Conservation (phyloP, 2,888 invertebrate species). For the Marronus borbonicus region DNA sequence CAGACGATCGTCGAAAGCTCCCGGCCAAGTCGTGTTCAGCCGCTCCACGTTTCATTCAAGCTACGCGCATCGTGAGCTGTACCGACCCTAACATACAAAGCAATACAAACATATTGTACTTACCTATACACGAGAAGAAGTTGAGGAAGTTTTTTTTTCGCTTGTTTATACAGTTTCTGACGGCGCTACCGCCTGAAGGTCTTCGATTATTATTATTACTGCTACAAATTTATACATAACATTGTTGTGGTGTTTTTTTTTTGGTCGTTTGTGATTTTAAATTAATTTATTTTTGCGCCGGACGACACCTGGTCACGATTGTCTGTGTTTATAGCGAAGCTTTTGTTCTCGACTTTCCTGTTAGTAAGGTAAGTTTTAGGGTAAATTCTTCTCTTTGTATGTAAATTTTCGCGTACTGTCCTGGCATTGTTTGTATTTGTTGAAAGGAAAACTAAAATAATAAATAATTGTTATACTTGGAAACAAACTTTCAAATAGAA, state of each 20-base stretch:
- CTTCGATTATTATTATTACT: constrained; percentile 17
- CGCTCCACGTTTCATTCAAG: constrained; percentile 49
- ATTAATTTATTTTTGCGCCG: constrained; percentile 13
- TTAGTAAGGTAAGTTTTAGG: constrained; percentile 11
- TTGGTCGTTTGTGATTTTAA: constrained; percentile 21
- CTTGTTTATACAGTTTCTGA: constrained; percentile 18
- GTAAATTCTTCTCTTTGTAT: too few relatives aligned
- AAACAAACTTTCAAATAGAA: too few relatives aligned
- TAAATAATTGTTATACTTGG: too few relatives aligned
- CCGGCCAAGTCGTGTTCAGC: constrained; percentile 33
- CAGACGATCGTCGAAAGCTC: constrained; percentile 40
- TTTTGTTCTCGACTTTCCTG: not conserved
- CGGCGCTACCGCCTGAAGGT: constrained; percentile 19
- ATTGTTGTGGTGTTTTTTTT: constrained; percentile 35
- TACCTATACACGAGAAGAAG: constrained; percentile 6
- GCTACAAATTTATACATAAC: constrained; percentile 21
- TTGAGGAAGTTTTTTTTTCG: constrained; percentile 2
- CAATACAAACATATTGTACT: constrained; percentile 7
- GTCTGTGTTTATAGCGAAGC: not conserved
- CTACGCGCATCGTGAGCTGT: constrained; percentile 46
- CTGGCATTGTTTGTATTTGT: too few relatives aligned
- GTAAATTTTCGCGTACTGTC: too few relatives aligned
- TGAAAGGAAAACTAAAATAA: too few relatives aligned
- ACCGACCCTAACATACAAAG: constrained; percentile 44
- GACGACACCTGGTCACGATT: constrained; percentile 6